Conservation (phyloP, 1,140 invertebrate species). For the Sarcophaga peregrina region DNA sequence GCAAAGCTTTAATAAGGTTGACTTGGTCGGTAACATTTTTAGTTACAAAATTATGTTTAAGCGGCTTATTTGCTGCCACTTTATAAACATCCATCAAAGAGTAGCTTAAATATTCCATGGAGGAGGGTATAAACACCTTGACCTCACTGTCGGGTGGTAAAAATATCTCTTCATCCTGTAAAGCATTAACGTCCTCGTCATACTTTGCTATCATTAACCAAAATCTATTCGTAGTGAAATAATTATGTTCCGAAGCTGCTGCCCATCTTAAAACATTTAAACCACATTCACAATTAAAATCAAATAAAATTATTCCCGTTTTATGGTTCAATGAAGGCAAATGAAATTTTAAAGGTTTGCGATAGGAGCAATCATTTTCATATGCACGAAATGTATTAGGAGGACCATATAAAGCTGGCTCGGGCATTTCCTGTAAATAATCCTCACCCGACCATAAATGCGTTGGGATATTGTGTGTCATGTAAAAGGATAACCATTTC, state of each 20-base stretch:
- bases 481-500: conserved; percentile 43
- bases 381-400: conserved; percentile 51
- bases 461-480: not conserved
- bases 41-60: conserved; percentile 49
- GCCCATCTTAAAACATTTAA: conserved; percentile 59
- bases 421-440: not conserved
- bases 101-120: not conserved
- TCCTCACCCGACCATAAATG: conserved; percentile 2
- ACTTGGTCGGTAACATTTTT: conserved; percentile 40
- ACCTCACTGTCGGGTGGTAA: conserved; percentile 58
- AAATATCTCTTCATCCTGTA: conserved; percentile 57
- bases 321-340: conserved; percentile 51
- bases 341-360: conserved; percentile 52
- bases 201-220: conserved; percentile 56
- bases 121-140: conserved; percentile 48
- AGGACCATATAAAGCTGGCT: conserved; percentile 48
- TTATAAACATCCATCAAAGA: conserved; percentile 58
- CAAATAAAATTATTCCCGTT: conserved; percentile 54
- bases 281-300: conserved; percentile 54
- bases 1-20: conserved; percentile 51
- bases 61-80: conserved; percentile 52
- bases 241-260: conserved; percentile 58
- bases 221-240: conserved; percentile 61
- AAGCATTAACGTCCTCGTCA: conserved; percentile 47
- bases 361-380: conserved; percentile 51